Base-by-base conservation (phyloP, 1,140 invertebrate species). In the Bombyx mandarina region DNA sequence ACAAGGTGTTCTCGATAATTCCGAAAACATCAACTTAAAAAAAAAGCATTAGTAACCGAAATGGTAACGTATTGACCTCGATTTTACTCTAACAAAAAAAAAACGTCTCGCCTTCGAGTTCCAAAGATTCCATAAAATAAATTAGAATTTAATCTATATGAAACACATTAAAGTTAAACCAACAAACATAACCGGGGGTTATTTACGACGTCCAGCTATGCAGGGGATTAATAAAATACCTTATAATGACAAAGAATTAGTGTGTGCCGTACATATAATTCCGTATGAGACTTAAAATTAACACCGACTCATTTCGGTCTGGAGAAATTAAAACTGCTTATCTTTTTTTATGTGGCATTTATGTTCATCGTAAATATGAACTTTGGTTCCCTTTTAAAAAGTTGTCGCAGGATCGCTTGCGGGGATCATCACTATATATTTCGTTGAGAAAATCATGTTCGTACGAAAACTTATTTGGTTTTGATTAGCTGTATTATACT, bases 271-370 rank as follows among this genome's bases (percentile, higher is more conserved):
- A 61, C 66, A 66, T 57, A 60, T 66, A 71, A 65, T 65, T 65
- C 60, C 56, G 60, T 63, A 56, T 62, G 70, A 50, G 69, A 76
- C 67, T 76, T 79, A 78, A 85, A 85, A 82, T 86, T 82, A 86
- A 86, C 79, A 68, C 75, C 67, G 69, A 64, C 72, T 80, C 73
- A 78, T 80, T 81, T 79, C 65, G 75, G 63, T 56, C 62, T 71
- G 72, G 74, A 80, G 77, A 83, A 86, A 86, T 86, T 86, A 86
- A 83, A 83, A 83, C 69, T 69, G 67, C 66, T 79, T 75, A 83
- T 78, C 74, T 73, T 79, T 82, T 77, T 86, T 86, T 86, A 86
- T 82, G 79, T 82, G 82, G 73, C 79, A 82, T 80, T 82, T 84
- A 82, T 80, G 74, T 66, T 60, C 60, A 66, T 75, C 79, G 64